Percentiles rank a stretch among this genome's conserved stretches.
Evolutionary conservation across 2,113 vertebrate species (phyloP).

Genomic region (Gulo gulo): DNA sequence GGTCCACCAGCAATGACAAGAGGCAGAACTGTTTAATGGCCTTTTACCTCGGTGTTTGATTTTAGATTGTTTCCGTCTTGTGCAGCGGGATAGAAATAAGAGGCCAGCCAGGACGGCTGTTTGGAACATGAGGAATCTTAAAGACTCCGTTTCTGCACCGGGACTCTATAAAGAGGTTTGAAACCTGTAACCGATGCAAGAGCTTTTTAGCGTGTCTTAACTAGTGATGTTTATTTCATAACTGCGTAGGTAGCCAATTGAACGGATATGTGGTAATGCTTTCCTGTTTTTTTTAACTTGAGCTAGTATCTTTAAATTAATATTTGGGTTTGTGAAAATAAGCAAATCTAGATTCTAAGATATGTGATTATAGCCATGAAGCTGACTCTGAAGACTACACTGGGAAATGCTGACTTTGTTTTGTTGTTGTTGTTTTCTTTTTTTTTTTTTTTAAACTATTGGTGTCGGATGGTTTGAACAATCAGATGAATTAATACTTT

Average conservation of each 20-base stretch:
- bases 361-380: background rate
- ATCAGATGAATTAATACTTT: background rate
- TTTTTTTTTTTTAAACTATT: background rate
- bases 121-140: conserved; percentile 5
- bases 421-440: background rate
- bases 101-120: background rate
- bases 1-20: background rate
- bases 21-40: background rate
- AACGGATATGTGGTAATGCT: background rate
- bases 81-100: background rate
- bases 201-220: background rate
- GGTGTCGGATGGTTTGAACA: background rate
- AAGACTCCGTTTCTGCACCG: background rate
- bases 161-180: conserved; percentile 50
- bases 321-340: background rate
- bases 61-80: background rate
- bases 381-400: background rate
- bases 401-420: background rate
- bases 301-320: background rate
- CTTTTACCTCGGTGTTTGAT: background rate
- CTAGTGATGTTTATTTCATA: conserved; percentile 22
- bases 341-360: background rate
- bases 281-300: background rate
- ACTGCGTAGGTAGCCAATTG: background rate
- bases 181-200: background rate